Percentiles rank a stretch among this genome's conserved stretches.
These are phyloP conservation scores for Torymus auratus DNA, from an alignment of 2,888 invertebrate genomes.

Conservation along the genomic window DNA sequence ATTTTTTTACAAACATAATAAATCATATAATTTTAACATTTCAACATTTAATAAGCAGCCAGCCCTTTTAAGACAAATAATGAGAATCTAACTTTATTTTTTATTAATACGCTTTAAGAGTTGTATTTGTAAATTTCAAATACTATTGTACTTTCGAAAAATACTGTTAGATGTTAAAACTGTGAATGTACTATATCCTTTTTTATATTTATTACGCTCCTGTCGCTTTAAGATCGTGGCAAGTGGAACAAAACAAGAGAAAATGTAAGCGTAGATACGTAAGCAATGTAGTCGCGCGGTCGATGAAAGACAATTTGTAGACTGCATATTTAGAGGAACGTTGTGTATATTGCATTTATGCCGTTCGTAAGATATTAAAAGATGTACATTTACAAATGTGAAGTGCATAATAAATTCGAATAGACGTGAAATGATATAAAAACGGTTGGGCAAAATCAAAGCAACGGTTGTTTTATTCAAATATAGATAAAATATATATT, in stretches of 20 bases:
- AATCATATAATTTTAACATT: slow-evolving; percentile 15
- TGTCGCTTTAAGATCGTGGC: slow-evolving; percentile 48
- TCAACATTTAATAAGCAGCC: not conserved
- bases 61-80: slow-evolving; percentile 56
- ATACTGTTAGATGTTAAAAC: slow-evolving; percentile 52
- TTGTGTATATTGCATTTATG: slow-evolving; percentile 56
- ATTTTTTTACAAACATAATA: slow-evolving; percentile 9
- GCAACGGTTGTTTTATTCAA: slow-evolving; percentile 41
- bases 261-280: slow-evolving; percentile 36
- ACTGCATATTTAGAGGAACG: slow-evolving; percentile 53
- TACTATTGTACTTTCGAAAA: slow-evolving; percentile 38
- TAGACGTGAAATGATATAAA: slow-evolving; percentile 36
- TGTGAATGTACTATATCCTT: slow-evolving; percentile 53
- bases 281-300: slow-evolving; percentile 52
- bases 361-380: slow-evolving; percentile 66
- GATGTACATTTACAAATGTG: slow-evolving; percentile 48
- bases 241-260: slow-evolving; percentile 27
- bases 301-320: slow-evolving; percentile 56
- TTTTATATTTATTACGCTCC: slow-evolving; percentile 56
- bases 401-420: slow-evolving; percentile 47
- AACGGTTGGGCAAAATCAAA: slow-evolving; percentile 51
- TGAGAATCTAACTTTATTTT: slow-evolving; percentile 48
- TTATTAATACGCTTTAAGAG: slow-evolving; percentile 48
- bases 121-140: slow-evolving; percentile 53
- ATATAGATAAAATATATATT: slow-evolving; percentile 51